A percentile compares a stretch with the other conserved stretches of the same genome.
These are phyloP conservation scores for Hirtodrosophila cameraria DNA, from an alignment of 2,888 invertebrate genomes.

Conservation along the genomic window DNA sequence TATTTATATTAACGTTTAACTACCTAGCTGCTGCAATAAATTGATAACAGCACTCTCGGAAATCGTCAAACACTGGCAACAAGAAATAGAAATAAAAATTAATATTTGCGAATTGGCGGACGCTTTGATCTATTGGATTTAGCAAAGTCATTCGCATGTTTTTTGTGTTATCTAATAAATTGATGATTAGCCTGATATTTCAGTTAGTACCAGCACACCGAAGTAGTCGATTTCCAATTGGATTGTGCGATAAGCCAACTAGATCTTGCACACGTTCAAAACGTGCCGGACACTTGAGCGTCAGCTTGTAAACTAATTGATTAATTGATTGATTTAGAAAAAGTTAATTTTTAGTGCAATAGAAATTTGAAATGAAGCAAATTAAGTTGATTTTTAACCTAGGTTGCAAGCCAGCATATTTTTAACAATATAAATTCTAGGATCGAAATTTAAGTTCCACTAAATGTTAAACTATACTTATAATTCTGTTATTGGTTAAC, in stretches of 20 bases:
- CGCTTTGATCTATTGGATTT: slow-evolving; percentile 28
- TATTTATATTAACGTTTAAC: neutral
- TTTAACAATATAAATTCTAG: no score
- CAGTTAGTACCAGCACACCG: neutral
- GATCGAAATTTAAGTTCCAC: no score
- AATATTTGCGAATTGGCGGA: slow-evolving; percentile 40
- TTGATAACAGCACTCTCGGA: slow-evolving; percentile 25
- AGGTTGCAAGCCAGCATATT: no score
- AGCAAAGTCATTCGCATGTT: slow-evolving; percentile 1
- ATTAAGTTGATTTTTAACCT: neutral
- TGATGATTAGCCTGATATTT: slow-evolving; percentile 16
- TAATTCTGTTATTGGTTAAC: no score
- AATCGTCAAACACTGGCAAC: slow-evolving; percentile 15
- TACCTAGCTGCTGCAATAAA: slow-evolving; percentile 31
- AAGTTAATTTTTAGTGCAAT: slow-evolving; percentile 4
- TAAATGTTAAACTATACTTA: no score
- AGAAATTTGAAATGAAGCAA: neutral
- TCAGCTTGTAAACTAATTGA: neutral
- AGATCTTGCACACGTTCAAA: slow-evolving; percentile 23
- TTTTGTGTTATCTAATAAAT: slow-evolving; percentile 16
- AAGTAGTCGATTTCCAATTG: slow-evolving; percentile 12
- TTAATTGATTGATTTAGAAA: neutral
- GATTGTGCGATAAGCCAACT: slow-evolving; percentile 25
- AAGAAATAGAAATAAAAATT: neutral
- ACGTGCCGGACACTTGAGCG: slow-evolving; percentile 34